A percentile compares a stretch with the other conserved stretches of the same genome.
Evolutionary conservation across 2,888 invertebrate genomes (phyloP).

Genomic region (Dimorphilus gyrociliatus): DNA sequence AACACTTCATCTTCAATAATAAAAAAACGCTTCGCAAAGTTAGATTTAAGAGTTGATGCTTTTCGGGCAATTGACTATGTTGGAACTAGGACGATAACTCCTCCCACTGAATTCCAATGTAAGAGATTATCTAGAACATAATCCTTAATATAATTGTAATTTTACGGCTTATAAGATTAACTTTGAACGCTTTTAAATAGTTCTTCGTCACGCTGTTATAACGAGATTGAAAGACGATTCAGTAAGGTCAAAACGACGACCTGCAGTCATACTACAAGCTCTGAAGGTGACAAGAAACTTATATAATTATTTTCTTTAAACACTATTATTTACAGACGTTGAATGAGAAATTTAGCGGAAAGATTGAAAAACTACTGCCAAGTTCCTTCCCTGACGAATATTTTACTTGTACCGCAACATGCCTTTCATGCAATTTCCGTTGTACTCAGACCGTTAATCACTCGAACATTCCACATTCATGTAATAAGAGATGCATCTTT

Average conservation of each 20-base stretch:
- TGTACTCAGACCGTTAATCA: constrained; percentile 38
- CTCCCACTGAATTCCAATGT: constrained; percentile 46
- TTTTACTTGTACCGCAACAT: constrained; percentile 56
- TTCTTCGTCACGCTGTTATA: constrained; percentile 44
- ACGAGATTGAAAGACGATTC: constrained; percentile 51
- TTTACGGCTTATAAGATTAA: no score
- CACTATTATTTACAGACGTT: constrained; percentile 40
- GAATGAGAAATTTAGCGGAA: constrained; percentile 57
- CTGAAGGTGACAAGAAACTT: constrained; percentile 45
- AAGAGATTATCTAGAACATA: no score
- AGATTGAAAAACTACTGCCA: constrained; percentile 45
- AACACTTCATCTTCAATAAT: no score
- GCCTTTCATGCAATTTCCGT: constrained; percentile 48
- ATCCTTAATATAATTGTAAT: no score
- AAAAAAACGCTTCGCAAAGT: constrained; percentile 46
- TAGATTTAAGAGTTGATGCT: constrained; percentile 50
- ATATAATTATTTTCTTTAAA: not conserved
- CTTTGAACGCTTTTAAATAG: no score
- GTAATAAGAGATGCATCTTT: constrained; percentile 42
- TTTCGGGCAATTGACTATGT: constrained; percentile 49
- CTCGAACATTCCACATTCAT: constrained; percentile 26
- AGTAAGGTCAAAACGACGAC: constrained; percentile 52
- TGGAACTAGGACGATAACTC: constrained; percentile 25
- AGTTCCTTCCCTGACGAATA: constrained; percentile 59
- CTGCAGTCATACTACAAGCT: constrained; percentile 50